Percentiles rank a stretch among this genome's conserved stretches.
These are phyloP conservation scores for Centruroides sculpturatus DNA, from an alignment of 1,140 invertebrate genomes.

Conservation along the genomic window DNA sequence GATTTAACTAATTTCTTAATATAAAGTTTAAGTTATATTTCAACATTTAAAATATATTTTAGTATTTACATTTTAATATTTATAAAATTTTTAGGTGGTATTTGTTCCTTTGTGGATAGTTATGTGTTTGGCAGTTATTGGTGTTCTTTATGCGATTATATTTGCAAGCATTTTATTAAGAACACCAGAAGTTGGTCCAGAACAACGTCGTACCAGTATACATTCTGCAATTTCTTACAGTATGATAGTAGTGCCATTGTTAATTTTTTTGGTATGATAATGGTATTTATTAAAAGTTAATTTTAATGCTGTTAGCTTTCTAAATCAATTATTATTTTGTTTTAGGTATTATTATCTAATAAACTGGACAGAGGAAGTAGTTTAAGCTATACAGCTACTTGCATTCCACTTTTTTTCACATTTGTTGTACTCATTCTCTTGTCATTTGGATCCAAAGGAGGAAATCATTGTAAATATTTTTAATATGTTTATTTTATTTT, in stretches of 20 bases:
- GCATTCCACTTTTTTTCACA: slow-evolving; percentile 75
- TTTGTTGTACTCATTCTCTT: slow-evolving; percentile 84
- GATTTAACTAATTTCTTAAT: no score
- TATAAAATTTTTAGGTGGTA: slow-evolving; percentile 35
- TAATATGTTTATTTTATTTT: not conserved
- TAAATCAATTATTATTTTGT: slow-evolving; percentile 8
- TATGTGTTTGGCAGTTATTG: slow-evolving; percentile 84
- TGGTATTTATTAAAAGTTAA: not conserved
- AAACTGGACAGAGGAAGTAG: slow-evolving; percentile 67
- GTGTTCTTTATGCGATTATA: slow-evolving; percentile 88
- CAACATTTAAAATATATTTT: no score
- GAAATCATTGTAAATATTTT: slow-evolving; percentile 75
- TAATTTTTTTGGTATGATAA: slow-evolving; percentile 72
- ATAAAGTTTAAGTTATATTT: no score
- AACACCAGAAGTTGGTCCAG: slow-evolving; percentile 77
- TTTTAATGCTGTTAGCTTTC: not conserved
- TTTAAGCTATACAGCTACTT: slow-evolving; percentile 58
- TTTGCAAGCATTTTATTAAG: slow-evolving; percentile 87
- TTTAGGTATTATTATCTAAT: slow-evolving; percentile 80
- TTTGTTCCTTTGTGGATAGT: slow-evolving; percentile 97
- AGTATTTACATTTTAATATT: no score
- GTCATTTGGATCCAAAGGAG: slow-evolving; percentile 88
- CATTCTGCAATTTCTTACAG: slow-evolving; percentile 84
- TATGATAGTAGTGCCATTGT: slow-evolving; percentile 83
- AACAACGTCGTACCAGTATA: slow-evolving; percentile 78